A percentile compares a stretch with the other conserved stretches of the same genome.
These are phyloP conservation scores for Melinaea marsaeus DNA, from an alignment of 2,888 invertebrate genomes.

Conservation along the genomic window DNA sequence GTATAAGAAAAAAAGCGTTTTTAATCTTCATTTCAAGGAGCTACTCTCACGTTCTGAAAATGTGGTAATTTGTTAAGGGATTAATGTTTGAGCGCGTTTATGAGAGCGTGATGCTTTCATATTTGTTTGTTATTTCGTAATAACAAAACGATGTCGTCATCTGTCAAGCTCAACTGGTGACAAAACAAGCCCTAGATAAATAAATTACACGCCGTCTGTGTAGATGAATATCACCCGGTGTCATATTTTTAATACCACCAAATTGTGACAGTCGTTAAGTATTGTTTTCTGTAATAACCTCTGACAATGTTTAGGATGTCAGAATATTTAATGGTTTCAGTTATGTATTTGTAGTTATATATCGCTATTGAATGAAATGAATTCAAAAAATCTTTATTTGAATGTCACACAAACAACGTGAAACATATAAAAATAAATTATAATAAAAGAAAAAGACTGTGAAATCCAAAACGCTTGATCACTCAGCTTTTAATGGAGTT, in stretches of 20 bases:
- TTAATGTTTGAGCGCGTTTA: constrained; percentile 70
- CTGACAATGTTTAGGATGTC: too few species aligned
- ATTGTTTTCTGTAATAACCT: constrained; percentile 21
- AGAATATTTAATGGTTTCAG: too few species aligned
- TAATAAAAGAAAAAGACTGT: too few species aligned
- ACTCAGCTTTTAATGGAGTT: too few species aligned
- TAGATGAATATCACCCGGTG: constrained; percentile 51
- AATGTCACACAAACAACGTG: too few species aligned
- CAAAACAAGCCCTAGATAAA: constrained; percentile 58
- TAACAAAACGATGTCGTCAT: constrained; percentile 59
- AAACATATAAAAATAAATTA: too few species aligned
- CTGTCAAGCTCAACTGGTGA: constrained; percentile 72
- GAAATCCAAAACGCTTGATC: too few species aligned
- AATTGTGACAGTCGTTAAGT: constrained; percentile 11
- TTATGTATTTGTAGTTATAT: too few species aligned
- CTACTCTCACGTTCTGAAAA: constrained; percentile 51
- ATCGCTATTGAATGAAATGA: too few species aligned
- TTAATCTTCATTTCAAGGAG: constrained; percentile 40
- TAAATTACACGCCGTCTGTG: constrained; percentile 64
- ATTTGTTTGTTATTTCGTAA: constrained; percentile 65
- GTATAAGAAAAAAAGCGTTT: neutral
- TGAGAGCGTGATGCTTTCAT: constrained; percentile 65
- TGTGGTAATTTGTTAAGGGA: constrained; percentile 68
- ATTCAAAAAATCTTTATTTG: too few species aligned
- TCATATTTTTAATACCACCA: constrained; percentile 42